Evolutionary conservation across 2,888 invertebrate genomes (phyloP).

Genomic region (Napeogenes inachia): DNA sequence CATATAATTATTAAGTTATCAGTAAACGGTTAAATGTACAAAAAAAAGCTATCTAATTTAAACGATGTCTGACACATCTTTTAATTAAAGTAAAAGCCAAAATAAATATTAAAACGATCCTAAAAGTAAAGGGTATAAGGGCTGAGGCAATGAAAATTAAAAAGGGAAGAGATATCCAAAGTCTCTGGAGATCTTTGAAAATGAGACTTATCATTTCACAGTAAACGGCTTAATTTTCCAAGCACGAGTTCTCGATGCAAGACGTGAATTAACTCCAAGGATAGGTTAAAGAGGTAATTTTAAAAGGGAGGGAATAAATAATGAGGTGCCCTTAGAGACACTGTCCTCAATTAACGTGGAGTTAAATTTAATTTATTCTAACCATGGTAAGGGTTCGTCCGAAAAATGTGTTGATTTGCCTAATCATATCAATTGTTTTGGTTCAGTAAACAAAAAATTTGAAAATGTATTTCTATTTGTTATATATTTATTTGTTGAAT

Average conservation of each 20-base stretch:
- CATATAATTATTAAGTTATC: too few species aligned
- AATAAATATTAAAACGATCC: background rate
- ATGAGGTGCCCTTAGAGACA: slow-evolving; percentile 41
- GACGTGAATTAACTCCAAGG: slow-evolving; percentile 58
- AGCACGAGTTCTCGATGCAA: slow-evolving; percentile 49
- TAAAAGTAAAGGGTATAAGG: slow-evolving; percentile 17
- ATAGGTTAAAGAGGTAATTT: slow-evolving; percentile 55
- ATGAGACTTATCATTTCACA: too few species aligned
- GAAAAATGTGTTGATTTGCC: too few species aligned
- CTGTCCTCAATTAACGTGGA: slow-evolving; percentile 26
- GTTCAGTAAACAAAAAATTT: too few species aligned
- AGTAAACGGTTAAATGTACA: too few species aligned
- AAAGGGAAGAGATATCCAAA: slow-evolving; percentile 6
- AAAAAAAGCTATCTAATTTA: too few species aligned
- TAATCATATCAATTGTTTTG: too few species aligned
- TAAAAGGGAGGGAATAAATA: slow-evolving; percentile 56
- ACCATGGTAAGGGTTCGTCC: background rate
- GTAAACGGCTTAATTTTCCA: background rate
- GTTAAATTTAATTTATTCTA: slow-evolving; percentile 22
- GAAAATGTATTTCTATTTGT: too few species aligned
- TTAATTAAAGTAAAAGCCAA: too few species aligned
- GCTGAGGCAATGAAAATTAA: slow-evolving; percentile 16
- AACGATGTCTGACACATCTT: too few species aligned
- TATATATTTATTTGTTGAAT: too few species aligned
- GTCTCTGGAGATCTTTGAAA: too few species aligned